phyloP scores from a whole-genome alignment of 2,113 vertebrate species.

The Corythornis vintsioides region DNA sequence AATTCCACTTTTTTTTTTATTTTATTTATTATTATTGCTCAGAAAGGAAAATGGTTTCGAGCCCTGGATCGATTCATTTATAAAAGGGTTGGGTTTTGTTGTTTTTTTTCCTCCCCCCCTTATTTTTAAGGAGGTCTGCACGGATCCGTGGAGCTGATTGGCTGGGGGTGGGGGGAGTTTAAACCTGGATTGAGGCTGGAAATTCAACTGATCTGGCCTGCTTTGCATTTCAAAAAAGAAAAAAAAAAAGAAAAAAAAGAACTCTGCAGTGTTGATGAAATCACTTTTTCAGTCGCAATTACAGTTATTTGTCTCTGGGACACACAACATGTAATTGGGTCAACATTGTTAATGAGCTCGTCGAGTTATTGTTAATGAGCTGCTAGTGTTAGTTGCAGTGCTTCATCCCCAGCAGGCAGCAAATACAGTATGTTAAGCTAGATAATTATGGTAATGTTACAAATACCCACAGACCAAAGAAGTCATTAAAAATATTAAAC shows the following conservation, averaged over 20 bases:
- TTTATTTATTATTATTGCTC: too few relatives aligned
- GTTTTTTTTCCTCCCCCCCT: not conserved
- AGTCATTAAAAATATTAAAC: conserved; percentile 62
- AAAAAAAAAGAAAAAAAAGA: not conserved
- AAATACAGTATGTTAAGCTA: conserved; percentile 64
- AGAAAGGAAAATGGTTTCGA: too few relatives aligned
- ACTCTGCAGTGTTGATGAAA: conserved; percentile 60
- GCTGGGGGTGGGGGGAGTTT: conserved; percentile 32
- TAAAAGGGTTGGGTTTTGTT: conserved; percentile 50
- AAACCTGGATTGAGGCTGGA: conserved; percentile 61
- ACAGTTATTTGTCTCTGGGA: conserved; percentile 72
- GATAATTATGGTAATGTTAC: conserved; percentile 72
- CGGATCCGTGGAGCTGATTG: conserved; percentile 2
- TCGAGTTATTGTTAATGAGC: conserved; percentile 67
- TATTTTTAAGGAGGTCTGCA: not conserved
- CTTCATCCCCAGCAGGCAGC: conserved; percentile 62
- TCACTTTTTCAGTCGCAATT: conserved; percentile 70
- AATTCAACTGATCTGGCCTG: conserved; percentile 36
- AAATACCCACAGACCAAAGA: conserved; percentile 66
- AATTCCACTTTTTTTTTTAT: conserved; percentile 34
- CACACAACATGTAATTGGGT: conserved; percentile 69
- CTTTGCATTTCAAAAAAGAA: conserved; percentile 63
- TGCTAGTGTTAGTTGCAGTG: conserved; percentile 27
- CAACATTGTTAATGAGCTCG: conserved; percentile 73
- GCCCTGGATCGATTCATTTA: not conserved